Conservation (phyloP, 2,888 invertebrate genomes). For the Nezara viridula region DNA sequence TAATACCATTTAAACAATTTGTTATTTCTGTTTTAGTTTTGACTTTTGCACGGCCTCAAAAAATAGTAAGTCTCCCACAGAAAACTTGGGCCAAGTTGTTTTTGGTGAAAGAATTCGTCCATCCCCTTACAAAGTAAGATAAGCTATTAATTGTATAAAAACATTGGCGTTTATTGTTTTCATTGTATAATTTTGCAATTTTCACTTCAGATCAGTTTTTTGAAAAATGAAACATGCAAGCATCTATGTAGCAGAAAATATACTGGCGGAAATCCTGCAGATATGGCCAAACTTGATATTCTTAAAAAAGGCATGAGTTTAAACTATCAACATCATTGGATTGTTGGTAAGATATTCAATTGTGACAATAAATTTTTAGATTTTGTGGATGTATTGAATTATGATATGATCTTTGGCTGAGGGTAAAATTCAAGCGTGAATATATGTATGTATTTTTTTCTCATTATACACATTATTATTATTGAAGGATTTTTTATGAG, state of each 20-base stretch:
- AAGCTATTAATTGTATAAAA: neutral
- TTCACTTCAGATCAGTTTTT: slow-evolving; percentile 77
- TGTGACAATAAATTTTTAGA: neutral
- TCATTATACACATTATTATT: no score
- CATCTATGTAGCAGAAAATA: slow-evolving; percentile 79
- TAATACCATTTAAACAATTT: neutral
- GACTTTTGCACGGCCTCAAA: slow-evolving; percentile 88
- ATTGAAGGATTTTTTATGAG: no score
- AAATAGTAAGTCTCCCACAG: slow-evolving; percentile 88
- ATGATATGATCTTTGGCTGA: no score
- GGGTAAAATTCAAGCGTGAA: no score
- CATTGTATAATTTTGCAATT: neutral
- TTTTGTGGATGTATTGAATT: slow-evolving; percentile 4
- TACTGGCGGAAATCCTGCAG: slow-evolving; percentile 75
- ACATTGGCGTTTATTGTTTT: neutral
- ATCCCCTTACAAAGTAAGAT: slow-evolving; percentile 86
- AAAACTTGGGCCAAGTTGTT: slow-evolving; percentile 98
- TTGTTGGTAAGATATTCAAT: slow-evolving; percentile 73
- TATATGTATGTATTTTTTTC: no score
- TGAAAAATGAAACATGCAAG: slow-evolving; percentile 75
- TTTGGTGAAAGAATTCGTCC: slow-evolving; percentile 99
- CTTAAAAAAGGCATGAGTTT: slow-evolving; percentile 92
- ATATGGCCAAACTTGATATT: slow-evolving; percentile 81
- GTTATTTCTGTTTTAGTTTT: slow-evolving; percentile 74
- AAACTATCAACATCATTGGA: slow-evolving; percentile 99